Conservation (phyloP, 1,140 invertebrate species). For the Polyergus mexicanus region DNA sequence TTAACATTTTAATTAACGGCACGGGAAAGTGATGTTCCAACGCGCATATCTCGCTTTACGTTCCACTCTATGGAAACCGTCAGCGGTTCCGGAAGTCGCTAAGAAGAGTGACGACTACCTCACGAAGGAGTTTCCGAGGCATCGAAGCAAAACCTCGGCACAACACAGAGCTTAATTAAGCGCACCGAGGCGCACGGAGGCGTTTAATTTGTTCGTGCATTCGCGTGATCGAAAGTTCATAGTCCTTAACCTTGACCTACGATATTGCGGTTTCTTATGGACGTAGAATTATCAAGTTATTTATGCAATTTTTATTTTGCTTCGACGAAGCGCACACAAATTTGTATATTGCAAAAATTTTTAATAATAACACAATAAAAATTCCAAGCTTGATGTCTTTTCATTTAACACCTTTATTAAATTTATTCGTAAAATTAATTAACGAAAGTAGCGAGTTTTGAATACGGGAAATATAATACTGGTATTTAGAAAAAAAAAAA, state of each 20-base stretch:
- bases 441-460: background rate
- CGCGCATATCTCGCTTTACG: constrained; percentile 9
- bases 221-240: constrained; percentile 46
- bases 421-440: background rate
- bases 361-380: too few species aligned
- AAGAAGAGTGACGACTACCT: constrained; percentile 34
- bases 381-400: constrained; percentile 20
- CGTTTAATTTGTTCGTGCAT: constrained; percentile 41
- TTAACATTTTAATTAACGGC: constrained; percentile 77
- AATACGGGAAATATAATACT: background rate
- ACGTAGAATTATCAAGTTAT: constrained; percentile 1
- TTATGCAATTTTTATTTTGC: constrained; percentile 35
- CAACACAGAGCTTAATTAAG: constrained; percentile 32
- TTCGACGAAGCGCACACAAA: background rate
- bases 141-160: constrained; percentile 53
- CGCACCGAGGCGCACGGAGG: background rate
- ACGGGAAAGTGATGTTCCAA: constrained; percentile 15
- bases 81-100: constrained; percentile 42
- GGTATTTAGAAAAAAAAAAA: too few species aligned
- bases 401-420: background rate
- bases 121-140: constrained; percentile 13
- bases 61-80: constrained; percentile 40
- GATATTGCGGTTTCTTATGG: background rate
- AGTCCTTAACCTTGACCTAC: constrained; percentile 48
- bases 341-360: constrained; percentile 33